Evolutionary conservation across 2,888 invertebrate species (phyloP).

Genomic region (Rhagonycha fulva): DNA sequence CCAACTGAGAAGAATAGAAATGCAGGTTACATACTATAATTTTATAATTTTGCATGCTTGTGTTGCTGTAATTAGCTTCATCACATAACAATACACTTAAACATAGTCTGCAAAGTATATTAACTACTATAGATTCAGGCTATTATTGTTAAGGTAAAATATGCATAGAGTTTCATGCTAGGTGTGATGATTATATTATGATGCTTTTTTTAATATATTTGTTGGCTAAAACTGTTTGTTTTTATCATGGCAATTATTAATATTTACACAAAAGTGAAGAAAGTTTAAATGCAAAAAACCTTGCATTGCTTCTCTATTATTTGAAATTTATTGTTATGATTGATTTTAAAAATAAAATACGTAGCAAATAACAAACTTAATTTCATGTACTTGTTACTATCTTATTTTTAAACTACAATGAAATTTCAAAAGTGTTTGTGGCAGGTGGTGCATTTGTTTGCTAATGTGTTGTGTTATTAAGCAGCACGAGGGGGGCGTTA

Average conservation of each 20-base stretch:
- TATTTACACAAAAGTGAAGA: conserved; percentile 5
- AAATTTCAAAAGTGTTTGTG: conserved; percentile 24
- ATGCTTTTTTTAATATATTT: conserved; percentile 13
- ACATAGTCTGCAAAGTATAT: conserved; percentile 4
- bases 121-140: conserved; percentile 2
- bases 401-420: conserved; percentile 8
- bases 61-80: conserved; percentile 20
- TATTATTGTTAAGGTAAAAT: conserved; percentile 21
- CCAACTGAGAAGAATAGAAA: background rate
- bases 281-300: conserved; percentile 16
- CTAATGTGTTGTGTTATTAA: conserved; percentile 62
- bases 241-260: conserved; percentile 3
- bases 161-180: conserved; percentile 24
- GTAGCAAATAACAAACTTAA: background rate
- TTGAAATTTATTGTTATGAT: conserved; percentile 22
- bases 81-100: conserved; percentile 18
- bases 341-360: background rate
- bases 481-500: conserved; percentile 91
- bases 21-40: background rate
- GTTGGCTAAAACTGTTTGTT: conserved; percentile 10
- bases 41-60: background rate
- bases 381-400: background rate
- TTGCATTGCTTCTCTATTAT: conserved; percentile 15
- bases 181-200: conserved; percentile 19
- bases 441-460: conserved; percentile 40